Percentiles rank a stretch among this genome's conserved stretches.
Conservation (phyloP, 2,113 vertebrate genomes). For the Motacilla alba region DNA sequence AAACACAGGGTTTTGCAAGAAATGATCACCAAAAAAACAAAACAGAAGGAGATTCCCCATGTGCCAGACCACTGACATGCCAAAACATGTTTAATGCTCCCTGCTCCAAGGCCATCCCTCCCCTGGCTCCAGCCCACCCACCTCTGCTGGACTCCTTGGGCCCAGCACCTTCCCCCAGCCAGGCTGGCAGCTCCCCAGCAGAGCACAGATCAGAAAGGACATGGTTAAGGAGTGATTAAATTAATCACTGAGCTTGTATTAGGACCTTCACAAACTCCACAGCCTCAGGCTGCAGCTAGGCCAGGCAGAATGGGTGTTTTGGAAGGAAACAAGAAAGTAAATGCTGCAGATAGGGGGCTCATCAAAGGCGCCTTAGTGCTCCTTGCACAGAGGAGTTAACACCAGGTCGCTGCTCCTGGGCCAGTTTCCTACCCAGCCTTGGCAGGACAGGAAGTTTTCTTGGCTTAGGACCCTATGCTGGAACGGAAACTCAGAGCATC, state of each 20-base stretch:
- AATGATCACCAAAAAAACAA: not conserved
- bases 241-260: not conserved
- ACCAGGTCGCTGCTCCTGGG: not conserved
- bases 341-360: not conserved
- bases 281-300: not conserved
- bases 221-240: not conserved
- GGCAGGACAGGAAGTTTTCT: constrained; percentile 62
- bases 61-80: not conserved
- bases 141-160: not conserved
- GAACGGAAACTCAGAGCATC: constrained; percentile 17
- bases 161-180: not conserved
- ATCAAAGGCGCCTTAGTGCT: not conserved
- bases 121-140: not conserved
- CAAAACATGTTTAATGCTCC: not conserved
- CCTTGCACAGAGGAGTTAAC: not conserved
- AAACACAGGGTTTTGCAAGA: not conserved
- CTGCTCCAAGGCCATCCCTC: not conserved
- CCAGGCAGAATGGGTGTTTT: not conserved
- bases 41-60: not conserved
- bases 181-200: not conserved
- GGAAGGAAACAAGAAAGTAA: not conserved
- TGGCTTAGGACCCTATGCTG: constrained; percentile 29
- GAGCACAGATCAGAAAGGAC: not conserved
- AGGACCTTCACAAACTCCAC: not conserved
- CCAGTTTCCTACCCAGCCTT: not conserved